Percentiles rank a stretch among this genome's conserved stretches.
phyloP scores from a whole-genome alignment of 2,797 vertebrate genomes.

The Buphagus erythrorhynchus region DNA sequence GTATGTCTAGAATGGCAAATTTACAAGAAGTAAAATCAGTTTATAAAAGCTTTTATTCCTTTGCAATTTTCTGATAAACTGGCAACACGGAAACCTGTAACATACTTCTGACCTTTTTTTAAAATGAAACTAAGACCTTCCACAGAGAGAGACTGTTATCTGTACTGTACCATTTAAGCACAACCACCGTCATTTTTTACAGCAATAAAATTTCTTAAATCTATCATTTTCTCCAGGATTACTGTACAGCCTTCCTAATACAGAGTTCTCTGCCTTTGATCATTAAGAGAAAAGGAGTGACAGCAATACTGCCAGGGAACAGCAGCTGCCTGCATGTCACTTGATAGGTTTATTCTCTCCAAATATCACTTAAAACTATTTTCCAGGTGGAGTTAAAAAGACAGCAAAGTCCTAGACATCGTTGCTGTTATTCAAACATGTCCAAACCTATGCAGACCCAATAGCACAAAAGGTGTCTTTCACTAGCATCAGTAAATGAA shows the following conservation, averaged over 20 bases:
- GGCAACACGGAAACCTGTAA: neutral
- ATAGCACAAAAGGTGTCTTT: neutral
- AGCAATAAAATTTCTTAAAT: constrained; percentile 12
- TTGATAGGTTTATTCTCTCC: neutral
- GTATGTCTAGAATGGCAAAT: neutral
- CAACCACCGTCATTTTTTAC: neutral
- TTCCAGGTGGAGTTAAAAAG: neutral
- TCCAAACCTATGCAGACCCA: neutral
- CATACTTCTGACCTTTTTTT: neutral
- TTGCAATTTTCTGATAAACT: neutral
- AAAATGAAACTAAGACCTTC: neutral
- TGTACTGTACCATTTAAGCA: neutral
- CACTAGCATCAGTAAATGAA: neutral
- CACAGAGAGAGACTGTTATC: neutral
- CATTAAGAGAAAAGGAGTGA: neutral
- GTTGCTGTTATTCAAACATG: neutral
- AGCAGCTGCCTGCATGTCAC: neutral
- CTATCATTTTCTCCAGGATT: neutral
- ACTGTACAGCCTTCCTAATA: neutral
- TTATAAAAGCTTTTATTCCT: neutral
- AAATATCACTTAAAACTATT: neutral
- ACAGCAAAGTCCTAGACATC: neutral
- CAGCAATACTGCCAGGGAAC: neutral
- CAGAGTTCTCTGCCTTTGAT: neutral
- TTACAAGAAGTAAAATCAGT: neutral